phyloP scores from a whole-genome alignment of 2,797 vertebrate genomes.

The Botia kubotai region DNA sequence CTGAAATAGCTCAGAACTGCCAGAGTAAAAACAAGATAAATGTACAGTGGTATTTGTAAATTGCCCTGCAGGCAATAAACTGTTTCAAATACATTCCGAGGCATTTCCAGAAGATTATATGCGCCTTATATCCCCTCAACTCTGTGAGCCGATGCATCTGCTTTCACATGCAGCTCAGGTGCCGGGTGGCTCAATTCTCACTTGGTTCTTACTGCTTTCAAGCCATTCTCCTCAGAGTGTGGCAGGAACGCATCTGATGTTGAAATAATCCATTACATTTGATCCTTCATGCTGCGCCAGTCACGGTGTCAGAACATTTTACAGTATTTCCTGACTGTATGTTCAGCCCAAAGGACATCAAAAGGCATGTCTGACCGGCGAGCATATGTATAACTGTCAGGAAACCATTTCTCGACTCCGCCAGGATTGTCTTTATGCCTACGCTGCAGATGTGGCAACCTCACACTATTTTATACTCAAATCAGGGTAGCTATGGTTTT shows the following conservation, averaged over 20 bases:
- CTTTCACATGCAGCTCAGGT: constrained; percentile 51
- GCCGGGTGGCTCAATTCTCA: constrained; percentile 35
- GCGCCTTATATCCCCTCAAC: constrained; percentile 26
- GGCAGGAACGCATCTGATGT: constrained; percentile 48
- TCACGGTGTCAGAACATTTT: constrained; percentile 35
- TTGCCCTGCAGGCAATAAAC: constrained; percentile 49
- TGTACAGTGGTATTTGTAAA: constrained; percentile 50
- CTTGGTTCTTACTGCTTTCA: constrained; percentile 42
- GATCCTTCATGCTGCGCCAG: constrained; percentile 51
- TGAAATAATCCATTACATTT: constrained; percentile 56
- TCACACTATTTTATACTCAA: constrained; percentile 46
- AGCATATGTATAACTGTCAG: constrained; percentile 32
- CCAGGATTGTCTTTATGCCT: constrained; percentile 33
- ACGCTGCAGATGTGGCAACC: constrained; percentile 14
- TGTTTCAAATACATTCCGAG: constrained; percentile 59
- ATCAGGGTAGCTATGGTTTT: constrained; percentile 40
- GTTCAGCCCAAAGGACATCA: constrained; percentile 33
- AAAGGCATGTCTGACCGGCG: constrained; percentile 16
- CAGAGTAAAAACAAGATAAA: constrained; percentile 53
- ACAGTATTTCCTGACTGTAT: constrained; percentile 24
- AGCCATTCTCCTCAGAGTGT: constrained; percentile 33
- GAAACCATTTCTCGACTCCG: constrained; percentile 12
- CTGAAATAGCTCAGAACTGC: constrained; percentile 49
- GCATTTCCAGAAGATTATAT: constrained; percentile 61
- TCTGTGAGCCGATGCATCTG: constrained; percentile 26